A percentile compares a stretch with the other conserved stretches of the same genome.
These are phyloP conservation scores for Ifrita kowaldi DNA, from an alignment of 2,113 vertebrate species.

Conservation along the genomic window DNA sequence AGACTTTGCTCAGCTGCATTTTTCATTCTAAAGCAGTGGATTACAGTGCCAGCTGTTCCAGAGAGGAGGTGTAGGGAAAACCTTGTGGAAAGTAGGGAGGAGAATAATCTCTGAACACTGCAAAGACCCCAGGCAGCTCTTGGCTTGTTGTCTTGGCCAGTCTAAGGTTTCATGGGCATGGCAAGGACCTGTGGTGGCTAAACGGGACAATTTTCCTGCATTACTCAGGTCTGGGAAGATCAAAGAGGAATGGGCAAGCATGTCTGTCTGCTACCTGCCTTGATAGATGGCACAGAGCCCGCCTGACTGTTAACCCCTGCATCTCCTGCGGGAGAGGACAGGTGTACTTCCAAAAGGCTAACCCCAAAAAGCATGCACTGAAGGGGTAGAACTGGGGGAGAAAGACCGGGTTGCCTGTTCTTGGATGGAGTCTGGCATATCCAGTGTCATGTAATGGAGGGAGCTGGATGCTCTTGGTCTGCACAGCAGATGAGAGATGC, in stretches of 20 bases:
- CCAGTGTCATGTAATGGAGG: neutral
- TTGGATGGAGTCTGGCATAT: neutral
- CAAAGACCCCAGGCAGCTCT: neutral
- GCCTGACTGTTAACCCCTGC: slow-evolving; percentile 56
- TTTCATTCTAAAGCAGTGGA: neutral
- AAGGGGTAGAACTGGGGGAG: neutral
- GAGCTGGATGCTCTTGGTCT: neutral
- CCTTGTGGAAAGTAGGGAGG: neutral
- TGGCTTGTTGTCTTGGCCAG: neutral
- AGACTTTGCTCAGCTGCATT: neutral
- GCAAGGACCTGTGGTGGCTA: neutral
- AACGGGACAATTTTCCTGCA: neutral
- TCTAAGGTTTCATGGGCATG: neutral
- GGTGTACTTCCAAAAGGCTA: neutral
- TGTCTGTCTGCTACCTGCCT: slow-evolving; percentile 41
- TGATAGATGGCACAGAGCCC: slow-evolving; percentile 16
- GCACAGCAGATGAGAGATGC: neutral
- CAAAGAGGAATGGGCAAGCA: slow-evolving; percentile 16
- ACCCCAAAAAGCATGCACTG: neutral
- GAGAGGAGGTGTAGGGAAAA: neutral
- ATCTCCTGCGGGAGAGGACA: neutral
- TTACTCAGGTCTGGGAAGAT: slow-evolving; percentile 12
- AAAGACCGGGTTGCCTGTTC: neutral
- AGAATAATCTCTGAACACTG: neutral
- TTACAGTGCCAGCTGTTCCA: neutral